A percentile compares a stretch with the other conserved stretches of the same genome.
Evolutionary conservation across 2,888 invertebrate genomes (phyloP).

Genomic region (Lasioglossum morio): DNA sequence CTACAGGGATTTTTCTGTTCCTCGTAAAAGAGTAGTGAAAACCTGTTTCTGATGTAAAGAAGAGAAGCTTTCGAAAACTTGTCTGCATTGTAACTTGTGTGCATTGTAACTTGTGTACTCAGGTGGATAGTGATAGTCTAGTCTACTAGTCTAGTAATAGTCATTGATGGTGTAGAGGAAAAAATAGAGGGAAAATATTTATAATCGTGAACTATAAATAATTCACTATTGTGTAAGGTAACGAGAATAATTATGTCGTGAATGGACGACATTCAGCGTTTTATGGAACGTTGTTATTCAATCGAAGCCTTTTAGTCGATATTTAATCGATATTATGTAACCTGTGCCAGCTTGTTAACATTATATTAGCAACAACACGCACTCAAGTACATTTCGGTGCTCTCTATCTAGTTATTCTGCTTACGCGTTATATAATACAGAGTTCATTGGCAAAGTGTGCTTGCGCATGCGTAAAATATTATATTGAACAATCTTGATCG

Average conservation of each 20-base stretch:
- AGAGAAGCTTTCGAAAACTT: neutral
- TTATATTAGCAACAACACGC: neutral
- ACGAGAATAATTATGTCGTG: neutral
- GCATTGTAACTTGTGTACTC: neutral
- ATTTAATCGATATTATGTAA: conserved; percentile 8
- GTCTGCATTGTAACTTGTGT: neutral
- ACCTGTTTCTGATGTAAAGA: neutral
- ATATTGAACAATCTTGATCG: neutral
- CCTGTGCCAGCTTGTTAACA: conserved; percentile 14
- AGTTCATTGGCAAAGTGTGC: neutral
- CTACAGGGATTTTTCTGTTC: neutral
- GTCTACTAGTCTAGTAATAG: neutral
- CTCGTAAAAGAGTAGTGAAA: neutral
- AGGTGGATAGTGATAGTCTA: neutral
- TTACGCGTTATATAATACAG: neutral
- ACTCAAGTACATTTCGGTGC: neutral
- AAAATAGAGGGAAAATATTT: neutral
- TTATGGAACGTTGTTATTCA: neutral
- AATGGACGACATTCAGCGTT: neutral
- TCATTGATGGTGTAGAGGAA: neutral
- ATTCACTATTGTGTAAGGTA: neutral
- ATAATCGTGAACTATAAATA: neutral
- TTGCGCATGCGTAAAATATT: neutral
- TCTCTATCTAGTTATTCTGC: neutral
- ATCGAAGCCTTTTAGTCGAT: neutral